These are phyloP conservation scores for Trematocara nigrifrons DNA, from an alignment of 2,113 vertebrate genomes.

Conservation along the genomic window DNA sequence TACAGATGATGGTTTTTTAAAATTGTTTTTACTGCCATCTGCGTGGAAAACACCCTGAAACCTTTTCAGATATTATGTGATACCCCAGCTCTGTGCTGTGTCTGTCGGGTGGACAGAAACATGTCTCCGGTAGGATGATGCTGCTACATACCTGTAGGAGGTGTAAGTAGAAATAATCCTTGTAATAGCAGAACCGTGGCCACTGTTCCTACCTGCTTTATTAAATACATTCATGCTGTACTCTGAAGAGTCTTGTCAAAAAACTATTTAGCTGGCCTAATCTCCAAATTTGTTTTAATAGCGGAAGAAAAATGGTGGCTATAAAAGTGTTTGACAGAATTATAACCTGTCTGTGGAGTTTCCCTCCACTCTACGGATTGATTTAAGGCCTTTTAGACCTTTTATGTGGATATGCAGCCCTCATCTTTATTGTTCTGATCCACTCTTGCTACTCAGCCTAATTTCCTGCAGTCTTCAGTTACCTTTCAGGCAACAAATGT, in stretches of 20 bases:
- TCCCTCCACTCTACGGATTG: not conserved
- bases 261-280: not conserved
- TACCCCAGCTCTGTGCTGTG: not conserved
- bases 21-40: not conserved
- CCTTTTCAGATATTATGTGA: not conserved
- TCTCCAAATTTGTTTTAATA: not conserved
- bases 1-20: accelerated
- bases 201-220: not conserved
- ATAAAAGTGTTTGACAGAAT: not conserved
- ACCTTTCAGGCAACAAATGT: not conserved
- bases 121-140: conserved; percentile 7
- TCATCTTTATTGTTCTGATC: not conserved
- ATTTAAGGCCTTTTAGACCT: not conserved
- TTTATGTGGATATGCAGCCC: not conserved
- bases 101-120: not conserved
- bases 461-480: not conserved
- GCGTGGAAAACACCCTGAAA: not conserved
- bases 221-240: not conserved
- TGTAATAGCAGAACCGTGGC: not conserved
- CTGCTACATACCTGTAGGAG: not conserved
- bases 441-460: not conserved
- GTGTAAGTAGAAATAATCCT: not conserved
- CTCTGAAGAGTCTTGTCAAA: not conserved
- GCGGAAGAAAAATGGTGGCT: not conserved
- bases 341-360: not conserved